Evolutionary conservation across 2,113 vertebrate genomes (phyloP).

Genomic region (Notiomystis cincta): DNA sequence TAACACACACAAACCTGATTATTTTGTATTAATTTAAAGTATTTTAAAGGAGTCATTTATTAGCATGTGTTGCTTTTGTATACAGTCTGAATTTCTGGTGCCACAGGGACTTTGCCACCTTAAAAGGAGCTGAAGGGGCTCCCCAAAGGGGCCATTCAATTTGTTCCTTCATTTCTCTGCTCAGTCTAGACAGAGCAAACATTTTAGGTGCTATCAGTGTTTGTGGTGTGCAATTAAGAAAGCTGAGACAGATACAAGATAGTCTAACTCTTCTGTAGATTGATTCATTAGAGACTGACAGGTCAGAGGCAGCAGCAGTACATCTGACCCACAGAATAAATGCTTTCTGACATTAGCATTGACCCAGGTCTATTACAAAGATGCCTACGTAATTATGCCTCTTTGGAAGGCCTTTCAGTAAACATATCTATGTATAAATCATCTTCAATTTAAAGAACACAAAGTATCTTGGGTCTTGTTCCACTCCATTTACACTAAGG

Average conservation of each 20-base stretch:
- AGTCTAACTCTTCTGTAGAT: not conserved
- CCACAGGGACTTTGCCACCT: not conserved
- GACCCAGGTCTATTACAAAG: not conserved
- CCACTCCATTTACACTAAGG: not conserved
- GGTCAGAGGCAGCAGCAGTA: not conserved
- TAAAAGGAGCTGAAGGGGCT: not conserved
- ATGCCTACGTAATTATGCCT: not conserved
- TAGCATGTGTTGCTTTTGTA: not conserved
- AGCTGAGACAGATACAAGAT: not conserved
- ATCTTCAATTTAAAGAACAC: conserved; percentile 10
- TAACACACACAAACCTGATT: not conserved
- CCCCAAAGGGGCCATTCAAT: not conserved
- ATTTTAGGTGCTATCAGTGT: not conserved
- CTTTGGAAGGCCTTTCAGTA: not conserved
- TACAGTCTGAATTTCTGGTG: not conserved
- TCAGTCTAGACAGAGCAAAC: conserved; percentile 31
- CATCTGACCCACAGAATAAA: not conserved
- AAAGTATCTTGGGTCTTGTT: not conserved
- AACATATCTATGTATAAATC: not conserved
- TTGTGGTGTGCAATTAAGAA: conserved; percentile 2
- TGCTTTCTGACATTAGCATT: conserved; percentile 27
- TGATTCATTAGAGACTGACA: not conserved
- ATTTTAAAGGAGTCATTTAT: not conserved
- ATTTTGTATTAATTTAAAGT: not conserved
- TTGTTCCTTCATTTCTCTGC: not conserved